A percentile compares a stretch with the other conserved stretches of the same genome.
Evolutionary conservation across 2,797 vertebrate genomes (phyloP).

Genomic region (Apodemus agrarius): DNA sequence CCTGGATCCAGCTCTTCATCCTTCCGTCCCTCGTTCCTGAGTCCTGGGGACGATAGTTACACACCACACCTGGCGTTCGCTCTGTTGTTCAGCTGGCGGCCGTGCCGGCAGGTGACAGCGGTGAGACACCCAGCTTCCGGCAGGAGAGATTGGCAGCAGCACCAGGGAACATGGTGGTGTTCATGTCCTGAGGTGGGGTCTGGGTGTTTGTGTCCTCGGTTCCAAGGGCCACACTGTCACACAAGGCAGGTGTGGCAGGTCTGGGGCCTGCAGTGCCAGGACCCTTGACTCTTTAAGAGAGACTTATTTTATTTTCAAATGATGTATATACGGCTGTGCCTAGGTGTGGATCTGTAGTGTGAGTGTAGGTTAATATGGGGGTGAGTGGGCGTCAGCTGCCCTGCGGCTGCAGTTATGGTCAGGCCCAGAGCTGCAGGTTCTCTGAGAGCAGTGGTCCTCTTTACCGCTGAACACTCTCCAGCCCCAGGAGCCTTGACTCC

Average conservation of each 20-base stretch:
- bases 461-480: neutral
- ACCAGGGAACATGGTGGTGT: neutral
- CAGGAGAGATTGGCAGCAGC: neutral
- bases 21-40: neutral
- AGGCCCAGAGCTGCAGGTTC: neutral
- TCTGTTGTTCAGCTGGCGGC: neutral
- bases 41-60: neutral
- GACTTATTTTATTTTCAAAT: neutral
- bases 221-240: neutral
- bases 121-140: too few relatives aligned
- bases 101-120: too few relatives aligned
- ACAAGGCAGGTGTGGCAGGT: neutral
- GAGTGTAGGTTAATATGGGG: neutral
- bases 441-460: neutral
- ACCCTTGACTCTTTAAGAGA: neutral
- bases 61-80: too few relatives aligned
- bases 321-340: neutral
- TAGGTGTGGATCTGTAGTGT: neutral
- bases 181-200: too few relatives aligned
- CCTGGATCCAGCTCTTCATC: too few relatives aligned
- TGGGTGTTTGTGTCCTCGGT: neutral
- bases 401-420: neutral
- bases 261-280: neutral
- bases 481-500: neutral
- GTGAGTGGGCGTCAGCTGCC: neutral